Evolutionary conservation across 92 coral and sea anemone genomes (phyloP).

Genomic region (Plumapathes pennacea): DNA sequence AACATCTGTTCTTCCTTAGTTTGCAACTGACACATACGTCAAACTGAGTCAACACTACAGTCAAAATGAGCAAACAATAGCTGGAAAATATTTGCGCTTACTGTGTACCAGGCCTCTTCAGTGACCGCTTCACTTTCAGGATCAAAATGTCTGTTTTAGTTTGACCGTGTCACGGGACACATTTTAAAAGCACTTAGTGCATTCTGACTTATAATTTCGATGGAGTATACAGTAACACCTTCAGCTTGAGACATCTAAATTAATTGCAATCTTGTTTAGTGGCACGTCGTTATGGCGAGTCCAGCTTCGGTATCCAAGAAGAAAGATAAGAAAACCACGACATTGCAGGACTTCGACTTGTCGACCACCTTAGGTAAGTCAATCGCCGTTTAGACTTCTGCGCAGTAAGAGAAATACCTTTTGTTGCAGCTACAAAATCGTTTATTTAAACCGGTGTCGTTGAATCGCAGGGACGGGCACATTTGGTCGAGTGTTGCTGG

Average conservation of each 20-base stretch:
- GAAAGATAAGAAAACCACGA: constrained; percentile 78
- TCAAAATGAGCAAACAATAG: too few species aligned
- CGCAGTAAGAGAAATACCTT: background rate
- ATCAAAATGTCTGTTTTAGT: constrained; percentile 46
- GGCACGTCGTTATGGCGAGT: constrained; percentile 26
- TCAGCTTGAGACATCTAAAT: too few species aligned
- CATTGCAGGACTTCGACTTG: constrained; percentile 81
- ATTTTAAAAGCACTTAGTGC: too few species aligned
- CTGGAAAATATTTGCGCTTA: too few species aligned
- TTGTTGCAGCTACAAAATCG: too few species aligned
- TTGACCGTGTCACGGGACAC: too few species aligned
- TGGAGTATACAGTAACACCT: too few species aligned
- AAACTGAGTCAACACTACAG: too few species aligned
- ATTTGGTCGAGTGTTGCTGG: constrained; percentile 89
- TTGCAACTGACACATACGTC: too few species aligned
- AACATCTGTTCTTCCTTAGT: too few species aligned
- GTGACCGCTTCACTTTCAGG: constrained; percentile 8
- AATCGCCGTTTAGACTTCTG: background rate
- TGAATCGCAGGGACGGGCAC: constrained; percentile 88
- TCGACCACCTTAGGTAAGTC: constrained; percentile 90
- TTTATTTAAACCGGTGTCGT: background rate
- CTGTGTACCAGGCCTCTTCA: constrained; percentile 41
- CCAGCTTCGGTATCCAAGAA: constrained; percentile 56
- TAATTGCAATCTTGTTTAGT: too few species aligned
- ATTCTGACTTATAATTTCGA: too few species aligned